Conservation (phyloP, 2,113 vertebrate genomes). For the Monopterus albus region DNA sequence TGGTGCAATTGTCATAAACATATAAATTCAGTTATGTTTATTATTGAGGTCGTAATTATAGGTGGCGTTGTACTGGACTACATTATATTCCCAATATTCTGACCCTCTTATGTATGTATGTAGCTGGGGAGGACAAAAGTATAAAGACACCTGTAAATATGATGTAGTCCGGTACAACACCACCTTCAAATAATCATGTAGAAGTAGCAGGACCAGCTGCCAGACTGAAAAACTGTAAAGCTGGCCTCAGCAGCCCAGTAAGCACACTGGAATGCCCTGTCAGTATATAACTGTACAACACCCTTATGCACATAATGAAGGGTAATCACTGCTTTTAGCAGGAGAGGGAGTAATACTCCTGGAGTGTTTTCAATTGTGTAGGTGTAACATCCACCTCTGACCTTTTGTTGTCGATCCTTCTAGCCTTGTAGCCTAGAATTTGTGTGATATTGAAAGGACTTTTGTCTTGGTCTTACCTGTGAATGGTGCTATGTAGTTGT, state of each 20-base stretch:
- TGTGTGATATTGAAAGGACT: constrained; percentile 39
- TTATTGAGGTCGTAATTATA: too few relatives aligned
- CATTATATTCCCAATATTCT: too few relatives aligned
- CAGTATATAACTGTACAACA: constrained; percentile 14
- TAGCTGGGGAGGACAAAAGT: too few relatives aligned
- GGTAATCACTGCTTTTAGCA: constrained; percentile 29
- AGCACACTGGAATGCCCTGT: constrained; percentile 50
- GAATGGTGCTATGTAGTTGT: constrained; percentile 29
- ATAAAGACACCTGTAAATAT: too few relatives aligned
- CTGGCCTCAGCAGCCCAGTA: constrained; percentile 17
- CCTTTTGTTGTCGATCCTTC: constrained; percentile 48
- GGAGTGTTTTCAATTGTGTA: constrained; percentile 39
- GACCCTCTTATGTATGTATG: too few relatives aligned
- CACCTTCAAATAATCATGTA: too few relatives aligned
- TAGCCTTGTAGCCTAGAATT: constrained; percentile 10
- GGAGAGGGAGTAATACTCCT: constrained; percentile 23
- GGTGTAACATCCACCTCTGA: constrained; percentile 30
- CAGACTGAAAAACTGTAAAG: constrained; percentile 30
- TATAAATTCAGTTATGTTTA: too few relatives aligned
- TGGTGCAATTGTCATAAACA: too few relatives aligned
- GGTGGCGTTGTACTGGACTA: too few relatives aligned
- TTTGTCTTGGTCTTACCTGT: constrained; percentile 41
- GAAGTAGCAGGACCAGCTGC: constrained; percentile 12
- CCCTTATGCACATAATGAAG: constrained; percentile 36
- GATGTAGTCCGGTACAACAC: too few relatives aligned